These are phyloP conservation scores for Carcina quercana DNA, from an alignment of 2,888 invertebrate species.

Conservation along the genomic window DNA sequence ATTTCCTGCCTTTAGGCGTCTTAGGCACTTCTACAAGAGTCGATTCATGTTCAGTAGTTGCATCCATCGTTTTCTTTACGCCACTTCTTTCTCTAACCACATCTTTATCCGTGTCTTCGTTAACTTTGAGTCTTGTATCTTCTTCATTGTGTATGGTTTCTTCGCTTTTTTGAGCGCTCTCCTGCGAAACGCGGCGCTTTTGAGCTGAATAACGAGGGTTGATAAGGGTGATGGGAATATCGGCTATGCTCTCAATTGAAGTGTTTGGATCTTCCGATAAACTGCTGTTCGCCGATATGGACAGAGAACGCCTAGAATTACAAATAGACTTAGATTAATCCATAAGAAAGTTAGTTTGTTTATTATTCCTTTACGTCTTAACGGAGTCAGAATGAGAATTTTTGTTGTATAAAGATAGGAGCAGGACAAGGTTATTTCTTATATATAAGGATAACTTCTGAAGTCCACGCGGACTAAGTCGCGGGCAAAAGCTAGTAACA, in stretches of 20 bases:
- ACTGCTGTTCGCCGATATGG: slow-evolving; percentile 60
- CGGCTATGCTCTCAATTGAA: slow-evolving; percentile 61
- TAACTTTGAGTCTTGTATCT: not conserved
- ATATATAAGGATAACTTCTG: no score
- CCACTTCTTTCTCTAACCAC: not conserved
- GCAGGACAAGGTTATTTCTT: no score
- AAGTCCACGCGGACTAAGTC: no score
- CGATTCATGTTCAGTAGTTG: not conserved
- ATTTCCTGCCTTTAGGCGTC: slow-evolving; percentile 42
- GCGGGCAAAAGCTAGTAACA: no score
- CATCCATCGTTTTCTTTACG: slow-evolving; percentile 4
- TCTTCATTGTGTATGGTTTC: not conserved
- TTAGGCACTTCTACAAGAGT: slow-evolving; percentile 25
- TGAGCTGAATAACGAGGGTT: slow-evolving; percentile 50
- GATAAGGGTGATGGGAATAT: slow-evolving; percentile 55
- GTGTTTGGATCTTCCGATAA: slow-evolving; percentile 59
- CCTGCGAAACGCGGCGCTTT: slow-evolving; percentile 15
- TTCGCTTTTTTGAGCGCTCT: not conserved
- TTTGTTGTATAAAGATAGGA: not conserved
- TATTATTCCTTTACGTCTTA: no score
- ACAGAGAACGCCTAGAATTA: slow-evolving; percentile 44
- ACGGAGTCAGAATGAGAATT: not conserved
- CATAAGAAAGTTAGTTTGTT: no score
- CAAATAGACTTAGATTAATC: no score
- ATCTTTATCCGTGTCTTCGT: slow-evolving; percentile 2